phyloP scores from a whole-genome alignment of 2,797 vertebrate genomes.

The Sebastiscus tertius region DNA sequence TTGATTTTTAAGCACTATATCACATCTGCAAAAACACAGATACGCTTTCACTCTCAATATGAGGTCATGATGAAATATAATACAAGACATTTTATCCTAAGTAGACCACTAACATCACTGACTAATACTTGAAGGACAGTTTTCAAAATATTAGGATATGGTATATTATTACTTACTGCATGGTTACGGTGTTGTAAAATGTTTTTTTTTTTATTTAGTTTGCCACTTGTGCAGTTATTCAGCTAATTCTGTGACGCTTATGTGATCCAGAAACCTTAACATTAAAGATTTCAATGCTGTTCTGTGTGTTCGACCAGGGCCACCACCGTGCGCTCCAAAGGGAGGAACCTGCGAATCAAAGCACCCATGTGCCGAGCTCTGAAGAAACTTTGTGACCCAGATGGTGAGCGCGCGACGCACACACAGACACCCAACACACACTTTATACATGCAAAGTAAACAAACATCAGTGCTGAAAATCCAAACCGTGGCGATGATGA shows the following conservation, averaged over 20 bases:
- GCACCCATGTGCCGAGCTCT: conserved; percentile 97
- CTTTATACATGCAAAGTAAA: conserved; percentile 9
- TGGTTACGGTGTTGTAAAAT: background rate
- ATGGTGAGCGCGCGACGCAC: conserved; percentile 81
- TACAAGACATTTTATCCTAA: background rate
- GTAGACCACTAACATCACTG: background rate
- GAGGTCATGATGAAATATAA: background rate
- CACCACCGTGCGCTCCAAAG: conserved; percentile 97
- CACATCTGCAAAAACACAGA: background rate
- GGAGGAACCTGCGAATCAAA: conserved; percentile 97
- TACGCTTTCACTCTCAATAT: background rate
- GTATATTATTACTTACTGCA: background rate
- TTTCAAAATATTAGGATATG: background rate
- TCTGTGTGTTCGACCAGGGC: conserved; percentile 81
- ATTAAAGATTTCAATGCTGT: background rate
- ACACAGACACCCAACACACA: background rate
- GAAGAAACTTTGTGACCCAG: conserved; percentile 99
- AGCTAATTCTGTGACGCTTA: background rate
- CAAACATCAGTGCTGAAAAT: conserved; percentile 19
- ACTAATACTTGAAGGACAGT: background rate
- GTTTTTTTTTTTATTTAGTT: background rate
- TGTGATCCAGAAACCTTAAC: background rate
- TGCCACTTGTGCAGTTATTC: background rate
- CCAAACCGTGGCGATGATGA: background rate
- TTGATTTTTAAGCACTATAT: background rate